A percentile compares a stretch with the other conserved stretches of the same genome.
phyloP scores from a whole-genome alignment of 2,888 invertebrate species.

The Selenia dentaria region DNA sequence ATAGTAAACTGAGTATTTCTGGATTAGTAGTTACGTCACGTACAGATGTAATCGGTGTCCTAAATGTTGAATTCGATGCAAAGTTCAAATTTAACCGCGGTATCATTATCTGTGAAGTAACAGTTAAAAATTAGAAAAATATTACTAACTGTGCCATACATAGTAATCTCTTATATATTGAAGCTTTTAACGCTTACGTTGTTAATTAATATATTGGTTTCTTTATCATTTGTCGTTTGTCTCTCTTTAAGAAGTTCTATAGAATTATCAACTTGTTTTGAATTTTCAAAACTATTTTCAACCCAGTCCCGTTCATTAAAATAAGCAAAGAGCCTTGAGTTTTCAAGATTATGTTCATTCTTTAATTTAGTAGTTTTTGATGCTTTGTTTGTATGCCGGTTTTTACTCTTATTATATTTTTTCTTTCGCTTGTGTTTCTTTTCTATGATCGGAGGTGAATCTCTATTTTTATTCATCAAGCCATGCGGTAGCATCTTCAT shows the following conservation, averaged over 20 bases:
- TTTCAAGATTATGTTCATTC: slow-evolving; percentile 1
- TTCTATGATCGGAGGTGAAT: slow-evolving; percentile 23
- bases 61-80: slow-evolving; percentile 7
- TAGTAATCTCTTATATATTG: too few species aligned
- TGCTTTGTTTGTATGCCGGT: not conserved
- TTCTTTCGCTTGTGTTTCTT: slow-evolving; percentile 49
- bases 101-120: slow-evolving; percentile 22
- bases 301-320: slow-evolving; percentile 33
- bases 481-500: slow-evolving; percentile 22
- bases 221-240: not conserved
- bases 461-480: slow-evolving; percentile 16
- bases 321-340: slow-evolving; percentile 23
- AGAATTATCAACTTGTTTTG: not conserved
- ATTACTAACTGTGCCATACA: too few species aligned
- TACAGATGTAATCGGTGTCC: not conserved
- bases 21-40: not conserved
- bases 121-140: too few species aligned
- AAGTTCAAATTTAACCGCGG: slow-evolving; percentile 24
- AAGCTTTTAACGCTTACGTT: slow-evolving; percentile 22
- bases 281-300: slow-evolving; percentile 10
- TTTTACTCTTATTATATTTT: slow-evolving; percentile 16
- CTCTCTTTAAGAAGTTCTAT: not conserved
- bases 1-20: not conserved
- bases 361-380: not conserved
- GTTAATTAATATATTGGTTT: slow-evolving; percentile 12